These are phyloP conservation scores for Sebastes kiyomatsui DNA, from an alignment of 2,797 vertebrate genomes.

Conservation along the genomic window DNA sequence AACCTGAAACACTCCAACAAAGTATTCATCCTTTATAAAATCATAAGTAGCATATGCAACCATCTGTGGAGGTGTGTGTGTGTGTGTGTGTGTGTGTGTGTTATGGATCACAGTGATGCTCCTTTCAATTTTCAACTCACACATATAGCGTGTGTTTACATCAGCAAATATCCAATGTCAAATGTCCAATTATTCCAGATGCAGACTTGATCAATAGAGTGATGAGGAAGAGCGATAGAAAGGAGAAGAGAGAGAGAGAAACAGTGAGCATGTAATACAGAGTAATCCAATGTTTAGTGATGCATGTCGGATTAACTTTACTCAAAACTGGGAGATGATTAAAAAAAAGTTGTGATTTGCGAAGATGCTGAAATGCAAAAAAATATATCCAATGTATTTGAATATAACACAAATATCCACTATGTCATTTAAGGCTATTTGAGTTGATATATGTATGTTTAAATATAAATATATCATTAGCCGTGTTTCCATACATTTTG, in stretches of 20 bases:
- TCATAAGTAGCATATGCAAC: background rate
- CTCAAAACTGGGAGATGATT: background rate
- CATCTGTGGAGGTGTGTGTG: background rate
- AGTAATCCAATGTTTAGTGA: background rate
- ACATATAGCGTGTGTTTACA: background rate
- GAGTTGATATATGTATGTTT: too few relatives aligned
- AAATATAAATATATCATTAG: too few relatives aligned
- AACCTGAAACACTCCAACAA: background rate
- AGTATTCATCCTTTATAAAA: background rate
- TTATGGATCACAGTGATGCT: background rate
- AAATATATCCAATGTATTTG: too few relatives aligned
- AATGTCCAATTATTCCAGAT: conserved; percentile 14
- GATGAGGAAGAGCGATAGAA: background rate
- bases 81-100: background rate
- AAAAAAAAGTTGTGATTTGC: too few relatives aligned
- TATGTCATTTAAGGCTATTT: too few relatives aligned
- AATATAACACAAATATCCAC: too few relatives aligned
- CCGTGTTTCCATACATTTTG: too few relatives aligned
- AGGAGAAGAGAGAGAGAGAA: background rate
- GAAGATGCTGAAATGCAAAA: too few relatives aligned
- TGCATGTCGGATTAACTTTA: background rate
- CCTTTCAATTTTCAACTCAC: background rate
- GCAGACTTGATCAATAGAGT: background rate
- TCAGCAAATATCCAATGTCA: background rate
- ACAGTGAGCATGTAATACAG: background rate